These are phyloP conservation scores for Tetragonula clypearis DNA, from an alignment of 1,140 invertebrate genomes.

Conservation along the genomic window DNA sequence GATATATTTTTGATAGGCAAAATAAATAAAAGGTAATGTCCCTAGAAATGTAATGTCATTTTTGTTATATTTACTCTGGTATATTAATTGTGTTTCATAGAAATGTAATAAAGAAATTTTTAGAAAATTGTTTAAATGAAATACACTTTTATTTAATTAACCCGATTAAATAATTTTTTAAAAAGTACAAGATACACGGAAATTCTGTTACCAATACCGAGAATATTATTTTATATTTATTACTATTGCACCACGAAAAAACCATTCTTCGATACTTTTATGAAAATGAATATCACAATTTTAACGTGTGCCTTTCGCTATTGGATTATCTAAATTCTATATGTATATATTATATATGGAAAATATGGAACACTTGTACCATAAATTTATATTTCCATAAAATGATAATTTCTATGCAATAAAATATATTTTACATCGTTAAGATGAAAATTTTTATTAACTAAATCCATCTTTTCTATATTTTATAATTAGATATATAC, in stretches of 20 bases:
- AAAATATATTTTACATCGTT: constrained; percentile 13
- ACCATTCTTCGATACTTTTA: constrained; percentile 15
- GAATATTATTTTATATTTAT: not conserved
- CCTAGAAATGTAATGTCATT: constrained; percentile 10
- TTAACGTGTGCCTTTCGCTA: constrained; percentile 66
- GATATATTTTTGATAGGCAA: constrained; percentile 63
- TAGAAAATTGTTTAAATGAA: constrained; percentile 4
- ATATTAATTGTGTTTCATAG: constrained; percentile 11
- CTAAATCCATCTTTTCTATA: not conserved
- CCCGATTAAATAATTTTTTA: not conserved
- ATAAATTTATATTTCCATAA: constrained; percentile 61
- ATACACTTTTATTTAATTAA: not conserved
- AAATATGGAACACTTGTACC: constrained; percentile 29
- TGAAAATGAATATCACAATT: constrained; percentile 51
- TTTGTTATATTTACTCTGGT: constrained; percentile 24
- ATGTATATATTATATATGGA: constrained; percentile 59
- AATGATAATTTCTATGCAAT: constrained; percentile 58
- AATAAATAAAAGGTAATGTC: constrained; percentile 40
- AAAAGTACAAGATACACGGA: not conserved
- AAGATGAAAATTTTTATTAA: not conserved
- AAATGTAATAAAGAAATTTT: constrained; percentile 26
- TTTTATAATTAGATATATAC: not conserved
- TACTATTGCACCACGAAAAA: not conserved
- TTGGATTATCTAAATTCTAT: constrained; percentile 60
- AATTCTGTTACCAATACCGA: not conserved